These are phyloP conservation scores for Cyclophora albipunctata DNA, from an alignment of 2,888 invertebrate species.

Conservation along the genomic window DNA sequence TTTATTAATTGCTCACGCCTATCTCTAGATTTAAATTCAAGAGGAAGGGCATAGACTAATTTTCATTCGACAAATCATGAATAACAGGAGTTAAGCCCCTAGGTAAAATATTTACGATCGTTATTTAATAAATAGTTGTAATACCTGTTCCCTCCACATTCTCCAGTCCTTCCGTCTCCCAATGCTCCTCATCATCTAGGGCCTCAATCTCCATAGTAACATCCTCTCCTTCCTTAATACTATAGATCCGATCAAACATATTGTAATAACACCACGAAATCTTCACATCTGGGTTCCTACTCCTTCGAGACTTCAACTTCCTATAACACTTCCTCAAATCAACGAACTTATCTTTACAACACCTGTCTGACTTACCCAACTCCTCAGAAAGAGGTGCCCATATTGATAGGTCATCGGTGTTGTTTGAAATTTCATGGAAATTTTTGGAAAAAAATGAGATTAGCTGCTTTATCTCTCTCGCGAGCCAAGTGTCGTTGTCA, in stretches of 20 bases:
- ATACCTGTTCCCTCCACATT: conserved; percentile 11
- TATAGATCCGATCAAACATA: conserved; percentile 50
- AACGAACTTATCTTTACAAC: conserved; percentile 52
- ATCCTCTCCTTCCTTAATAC: conserved; percentile 16
- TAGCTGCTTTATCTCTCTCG: conserved; percentile 49
- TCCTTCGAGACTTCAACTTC: conserved; percentile 54
- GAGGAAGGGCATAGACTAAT: no score
- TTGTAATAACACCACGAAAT: conserved; percentile 61
- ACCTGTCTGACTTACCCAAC: conserved; percentile 33
- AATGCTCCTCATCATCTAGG: conserved; percentile 13
- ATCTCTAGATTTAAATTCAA: no score
- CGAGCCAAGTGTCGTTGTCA: conserved; percentile 50
- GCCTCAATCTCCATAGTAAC: conserved; percentile 22
- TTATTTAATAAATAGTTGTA: no score
- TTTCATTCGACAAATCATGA: no score
- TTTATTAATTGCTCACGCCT: no score
- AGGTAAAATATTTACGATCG: no score
- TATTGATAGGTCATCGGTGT: conserved; percentile 29
- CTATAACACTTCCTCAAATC: conserved; percentile 58
- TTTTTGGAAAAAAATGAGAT: conserved; percentile 45
- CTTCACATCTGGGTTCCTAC: conserved; percentile 48
- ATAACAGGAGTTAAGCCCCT: no score
- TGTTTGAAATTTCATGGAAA: conserved; percentile 35
- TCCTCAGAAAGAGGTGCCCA: conserved; percentile 40
- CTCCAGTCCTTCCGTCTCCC: conserved; percentile 25